Conservation (phyloP, 2,797 vertebrate species). For the Delichon dasypus region DNA sequence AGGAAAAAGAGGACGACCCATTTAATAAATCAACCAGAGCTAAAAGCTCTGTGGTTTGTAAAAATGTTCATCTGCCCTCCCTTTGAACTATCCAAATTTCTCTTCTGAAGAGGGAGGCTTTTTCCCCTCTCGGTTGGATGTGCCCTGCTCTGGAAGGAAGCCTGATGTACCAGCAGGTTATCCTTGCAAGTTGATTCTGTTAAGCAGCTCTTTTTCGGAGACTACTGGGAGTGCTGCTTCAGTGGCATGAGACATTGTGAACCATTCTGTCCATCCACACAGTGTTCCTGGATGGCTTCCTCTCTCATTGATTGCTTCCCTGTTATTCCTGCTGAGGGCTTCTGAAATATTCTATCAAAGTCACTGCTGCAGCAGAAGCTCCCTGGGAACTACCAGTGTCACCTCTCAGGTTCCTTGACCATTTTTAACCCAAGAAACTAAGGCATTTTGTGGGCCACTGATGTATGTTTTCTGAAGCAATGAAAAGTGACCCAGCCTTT, state of each 20-base stretch:
- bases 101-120: background rate
- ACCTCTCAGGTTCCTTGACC: background rate
- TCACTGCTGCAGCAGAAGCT: background rate
- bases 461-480: background rate
- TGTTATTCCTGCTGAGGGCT: background rate
- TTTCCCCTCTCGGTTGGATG: background rate
- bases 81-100: slow-evolving; percentile 46
- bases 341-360: fast-evolving
- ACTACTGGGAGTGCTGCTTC: background rate
- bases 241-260: fast-evolving
- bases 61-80: slow-evolving; percentile 52
- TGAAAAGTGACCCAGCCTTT: background rate
- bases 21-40: slow-evolving; percentile 67
- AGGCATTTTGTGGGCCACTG: background rate
- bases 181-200: background rate
- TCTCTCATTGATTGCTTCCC: fast-evolving
- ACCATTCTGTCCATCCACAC: fast-evolving
- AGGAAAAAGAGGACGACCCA: slow-evolving; percentile 47
- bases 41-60: slow-evolving; percentile 61
- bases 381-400: background rate
- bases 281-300: background rate
- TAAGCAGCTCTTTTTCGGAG: background rate
- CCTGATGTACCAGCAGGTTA: background rate
- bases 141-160: background rate
- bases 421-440: background rate